Percentiles rank a stretch among this genome's conserved stretches.
phyloP scores from a whole-genome alignment of 2,888 invertebrate species.

The Embidobia sp. region DNA sequence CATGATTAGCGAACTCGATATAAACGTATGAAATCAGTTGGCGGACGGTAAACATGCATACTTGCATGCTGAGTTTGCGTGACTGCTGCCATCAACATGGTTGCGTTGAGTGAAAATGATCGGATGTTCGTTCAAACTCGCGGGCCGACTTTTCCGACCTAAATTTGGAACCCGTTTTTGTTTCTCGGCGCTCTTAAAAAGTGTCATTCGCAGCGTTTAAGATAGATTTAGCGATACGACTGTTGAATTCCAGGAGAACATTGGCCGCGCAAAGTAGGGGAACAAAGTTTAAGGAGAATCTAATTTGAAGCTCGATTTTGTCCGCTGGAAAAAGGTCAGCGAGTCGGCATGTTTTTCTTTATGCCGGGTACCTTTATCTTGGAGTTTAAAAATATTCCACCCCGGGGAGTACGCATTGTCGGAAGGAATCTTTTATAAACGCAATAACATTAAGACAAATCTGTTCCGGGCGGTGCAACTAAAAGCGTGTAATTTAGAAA shows the following conservation, averaged over 20 bases:
- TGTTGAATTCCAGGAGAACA: neutral
- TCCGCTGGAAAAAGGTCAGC: neutral
- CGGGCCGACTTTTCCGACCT: constrained; percentile 58
- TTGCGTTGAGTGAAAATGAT: constrained; percentile 68
- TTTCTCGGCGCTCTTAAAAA: neutral
- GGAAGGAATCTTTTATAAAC: constrained; percentile 32
- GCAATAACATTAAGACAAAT: constrained; percentile 51
- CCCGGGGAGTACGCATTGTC: constrained; percentile 30
- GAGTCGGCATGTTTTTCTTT: constrained; percentile 38
- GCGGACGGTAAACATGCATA: constrained; percentile 73
- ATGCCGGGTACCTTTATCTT: constrained; percentile 22
- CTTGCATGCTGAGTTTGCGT: constrained; percentile 70
- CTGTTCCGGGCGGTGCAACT: constrained; percentile 20
- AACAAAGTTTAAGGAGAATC: constrained; percentile 1
- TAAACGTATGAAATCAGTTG: constrained; percentile 72
- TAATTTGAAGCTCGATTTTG: constrained; percentile 11
- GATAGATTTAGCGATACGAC: neutral
- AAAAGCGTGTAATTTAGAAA: constrained; percentile 45
- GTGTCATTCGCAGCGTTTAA: neutral
- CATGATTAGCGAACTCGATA: constrained; percentile 72
- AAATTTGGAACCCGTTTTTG: constrained; percentile 37
- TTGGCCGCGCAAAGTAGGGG: too few relatives aligned
- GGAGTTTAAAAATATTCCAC: constrained; percentile 52
- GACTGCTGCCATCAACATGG: constrained; percentile 67
- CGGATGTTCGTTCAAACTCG: constrained; percentile 67